Evolutionary conservation across 1,140 invertebrate species (phyloP), one percentile per base, ranked within the genome.

Genomic region (Dolichoris vasculosae): DNA sequence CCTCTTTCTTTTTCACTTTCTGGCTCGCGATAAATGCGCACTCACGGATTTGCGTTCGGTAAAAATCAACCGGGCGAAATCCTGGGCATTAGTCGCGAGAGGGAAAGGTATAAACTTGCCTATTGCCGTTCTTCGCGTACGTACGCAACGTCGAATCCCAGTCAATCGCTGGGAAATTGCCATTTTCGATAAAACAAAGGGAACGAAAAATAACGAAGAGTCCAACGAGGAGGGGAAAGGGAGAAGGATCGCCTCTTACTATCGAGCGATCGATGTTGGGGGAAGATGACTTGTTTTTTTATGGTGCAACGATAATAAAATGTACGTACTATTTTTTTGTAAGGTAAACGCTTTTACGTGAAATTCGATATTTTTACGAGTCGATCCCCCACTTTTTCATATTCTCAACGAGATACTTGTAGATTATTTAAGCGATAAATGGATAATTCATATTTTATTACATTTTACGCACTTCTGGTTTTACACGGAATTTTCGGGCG

Each of bases 81-180:
- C 73, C 76, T 46, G 43, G 30, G 63, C 76, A 84, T 84, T 84
- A 84, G 76, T 83, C 76, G 76, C 17, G 40, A 82, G 46, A 55
- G 30, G 20, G 51, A 26, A 26, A 32, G 81, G n/a, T 46, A 80
- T 79, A 79, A 59, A 63, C 32, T 23, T 17, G 15, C 48, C 63
- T 32, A 46, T 20, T 11, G 67, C 17, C 17, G 26, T 26, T 7
- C 26, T 35, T 32, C 11, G 26, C 20, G 48, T 51, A 69, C 20
- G 67, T 73, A 48, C 76, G 43, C 76, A 83, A 83, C 32, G 6
- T 15, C 30, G 75, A 81, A 85, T 78, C 78, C 46, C 63, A 59
- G 73, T 69, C 87, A 87, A 63, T 88, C 79, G 73, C 81, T 87
- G 84, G 86, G 76, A 84, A 88, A 85, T 86, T 89, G 85, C 75